Conservation (phyloP, 2,797 vertebrate genomes). For the Tachyglossus aculeatus region DNA sequence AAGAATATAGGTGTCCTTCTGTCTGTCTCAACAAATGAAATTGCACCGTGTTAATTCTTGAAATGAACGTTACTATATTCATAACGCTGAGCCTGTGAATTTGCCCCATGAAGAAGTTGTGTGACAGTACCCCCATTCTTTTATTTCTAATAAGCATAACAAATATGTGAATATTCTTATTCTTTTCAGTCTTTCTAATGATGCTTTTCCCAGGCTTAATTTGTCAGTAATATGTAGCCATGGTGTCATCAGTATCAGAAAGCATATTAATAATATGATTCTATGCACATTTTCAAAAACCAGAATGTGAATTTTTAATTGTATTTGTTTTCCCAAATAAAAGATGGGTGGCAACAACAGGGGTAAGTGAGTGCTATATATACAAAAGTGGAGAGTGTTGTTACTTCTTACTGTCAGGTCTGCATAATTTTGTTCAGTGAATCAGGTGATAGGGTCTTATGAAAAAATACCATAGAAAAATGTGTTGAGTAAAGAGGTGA, state of each 20-base stretch:
- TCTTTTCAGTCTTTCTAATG: neutral
- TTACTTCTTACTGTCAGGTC: too few relatives aligned
- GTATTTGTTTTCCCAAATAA: conserved; percentile 9
- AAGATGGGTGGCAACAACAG: neutral
- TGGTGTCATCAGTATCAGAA: conserved; percentile 1
- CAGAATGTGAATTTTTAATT: conserved; percentile 9
- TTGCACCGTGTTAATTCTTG: neutral
- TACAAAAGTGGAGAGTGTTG: too few relatives aligned
- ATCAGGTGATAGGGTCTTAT: too few relatives aligned
- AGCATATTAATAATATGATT: neutral
- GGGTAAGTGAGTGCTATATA: too few relatives aligned
- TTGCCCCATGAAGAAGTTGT: neutral
- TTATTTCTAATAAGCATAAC: conserved; percentile 7
- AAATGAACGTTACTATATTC: neutral
- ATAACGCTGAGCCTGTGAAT: neutral
- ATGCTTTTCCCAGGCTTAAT: neutral
- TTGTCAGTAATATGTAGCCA: neutral
- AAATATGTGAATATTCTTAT: neutral
- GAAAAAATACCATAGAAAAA: too few relatives aligned
- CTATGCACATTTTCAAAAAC: neutral
- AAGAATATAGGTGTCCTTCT: conserved; percentile 9
- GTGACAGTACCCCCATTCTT: neutral
- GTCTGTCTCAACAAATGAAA: neutral
- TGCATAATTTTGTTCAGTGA: too few relatives aligned
- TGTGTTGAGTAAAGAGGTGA: too few relatives aligned